Evolutionary conservation across 2,888 invertebrate genomes (phyloP).

Genomic region (Drosophila barbarae): DNA sequence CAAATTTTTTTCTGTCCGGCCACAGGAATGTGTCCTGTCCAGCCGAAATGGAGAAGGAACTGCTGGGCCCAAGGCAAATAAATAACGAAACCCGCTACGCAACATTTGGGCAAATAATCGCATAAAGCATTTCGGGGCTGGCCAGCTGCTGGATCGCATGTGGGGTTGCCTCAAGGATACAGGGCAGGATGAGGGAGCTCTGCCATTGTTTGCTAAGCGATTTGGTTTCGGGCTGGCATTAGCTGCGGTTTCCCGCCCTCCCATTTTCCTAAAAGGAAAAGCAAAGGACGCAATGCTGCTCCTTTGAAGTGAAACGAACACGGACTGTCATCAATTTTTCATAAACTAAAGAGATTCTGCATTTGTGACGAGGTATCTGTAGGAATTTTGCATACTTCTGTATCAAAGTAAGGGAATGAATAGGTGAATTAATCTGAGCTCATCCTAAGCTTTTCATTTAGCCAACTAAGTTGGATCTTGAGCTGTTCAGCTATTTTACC

Average conservation of each 20-base stretch:
- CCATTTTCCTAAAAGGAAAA: not conserved
- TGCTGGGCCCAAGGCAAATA: constrained; percentile 60
- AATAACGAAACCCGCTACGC: constrained; percentile 65
- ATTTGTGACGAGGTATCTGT: constrained; percentile 2
- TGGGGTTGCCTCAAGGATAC: constrained; percentile 29
- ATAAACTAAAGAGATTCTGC: constrained; percentile 32
- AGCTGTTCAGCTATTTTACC: not conserved
- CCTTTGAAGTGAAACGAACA: constrained; percentile 65
- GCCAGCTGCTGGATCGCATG: constrained; percentile 68
- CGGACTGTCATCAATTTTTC: constrained; percentile 62
- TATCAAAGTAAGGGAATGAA: not conserved
- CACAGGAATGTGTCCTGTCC: constrained; percentile 54
- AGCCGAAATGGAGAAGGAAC: constrained; percentile 16
- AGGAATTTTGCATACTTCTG: not conserved
- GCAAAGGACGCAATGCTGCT: constrained; percentile 5
- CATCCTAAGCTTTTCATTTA: not conserved
- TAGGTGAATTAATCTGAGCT: not conserved
- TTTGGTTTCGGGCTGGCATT: constrained; percentile 51
- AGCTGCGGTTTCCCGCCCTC: constrained; percentile 55
- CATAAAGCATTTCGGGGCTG: constrained; percentile 70
- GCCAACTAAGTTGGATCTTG: not conserved
- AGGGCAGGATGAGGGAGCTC: not conserved
- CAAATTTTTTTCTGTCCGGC: constrained; percentile 60
- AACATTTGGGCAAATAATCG: constrained; percentile 74
- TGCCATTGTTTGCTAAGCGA: constrained; percentile 73